phyloP scores from a whole-genome alignment of 1,140 invertebrate genomes.

The Drosophila prosaltans region DNA sequence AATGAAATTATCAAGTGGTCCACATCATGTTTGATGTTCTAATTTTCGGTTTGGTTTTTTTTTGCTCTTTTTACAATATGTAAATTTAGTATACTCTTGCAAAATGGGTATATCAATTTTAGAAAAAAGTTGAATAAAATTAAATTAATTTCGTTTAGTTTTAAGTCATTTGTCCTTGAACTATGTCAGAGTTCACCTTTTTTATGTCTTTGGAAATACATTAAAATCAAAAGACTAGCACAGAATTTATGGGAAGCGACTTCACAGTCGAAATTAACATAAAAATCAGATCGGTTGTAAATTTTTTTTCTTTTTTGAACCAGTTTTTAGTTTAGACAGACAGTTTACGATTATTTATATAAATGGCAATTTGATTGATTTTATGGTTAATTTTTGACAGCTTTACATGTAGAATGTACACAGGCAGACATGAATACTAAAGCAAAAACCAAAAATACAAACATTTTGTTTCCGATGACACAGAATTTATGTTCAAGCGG shows the following conservation, averaged over 20 bases:
- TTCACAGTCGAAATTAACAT: constrained; percentile 2
- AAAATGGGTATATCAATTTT: background rate
- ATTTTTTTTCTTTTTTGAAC: background rate
- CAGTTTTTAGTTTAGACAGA: background rate
- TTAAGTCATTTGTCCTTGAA: too few relatives aligned
- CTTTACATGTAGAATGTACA: background rate
- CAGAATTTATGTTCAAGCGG: background rate
- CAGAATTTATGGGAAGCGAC: too few relatives aligned
- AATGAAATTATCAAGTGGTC: constrained; percentile 14
- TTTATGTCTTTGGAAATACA: too few relatives aligned
- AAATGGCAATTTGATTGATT: constrained; percentile 9
- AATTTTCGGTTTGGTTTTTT: constrained; percentile 3
- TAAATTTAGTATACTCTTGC: background rate
- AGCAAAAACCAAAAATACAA: background rate
- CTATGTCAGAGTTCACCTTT: too few relatives aligned
- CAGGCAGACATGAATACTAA: background rate
- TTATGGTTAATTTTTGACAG: constrained; percentile 10
- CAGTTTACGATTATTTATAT: background rate
- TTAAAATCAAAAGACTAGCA: too few relatives aligned
- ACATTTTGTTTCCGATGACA: constrained; percentile 6
- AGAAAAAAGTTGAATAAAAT: background rate
- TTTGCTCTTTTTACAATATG: background rate
- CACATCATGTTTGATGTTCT: constrained; percentile 12
- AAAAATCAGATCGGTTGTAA: background rate
- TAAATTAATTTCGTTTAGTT: too few relatives aligned